Evolutionary conservation across 2,113 vertebrate species (phyloP), one percentile per base, ranked within the genome.

Genomic region (Crotalus tigris): DNA sequence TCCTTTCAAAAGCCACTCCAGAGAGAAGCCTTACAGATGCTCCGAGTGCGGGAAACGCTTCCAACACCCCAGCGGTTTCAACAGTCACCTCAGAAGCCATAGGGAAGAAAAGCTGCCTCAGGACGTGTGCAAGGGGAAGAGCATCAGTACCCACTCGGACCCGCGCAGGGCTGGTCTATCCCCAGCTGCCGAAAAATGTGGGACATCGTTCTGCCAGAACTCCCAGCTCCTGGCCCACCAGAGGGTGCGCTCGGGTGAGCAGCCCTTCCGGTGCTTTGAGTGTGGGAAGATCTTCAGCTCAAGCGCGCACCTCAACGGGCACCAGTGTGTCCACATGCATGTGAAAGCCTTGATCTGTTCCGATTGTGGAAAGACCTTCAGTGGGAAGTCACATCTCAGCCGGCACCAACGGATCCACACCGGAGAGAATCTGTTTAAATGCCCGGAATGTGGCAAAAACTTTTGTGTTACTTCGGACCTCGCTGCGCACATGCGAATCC

Each of bases 41-140:
- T 97, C 97, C 90, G 97, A 98, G 95, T 98, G 98, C 33, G 97
- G 97, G 92, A 98, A 98, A 96, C 96, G 97, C 92, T 98, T 98
- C 95, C 96, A 97, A 91, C 95, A 97, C 94, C 97, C 97, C 95
- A 88, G 58, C 7, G 49, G 59, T 7, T 90, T 90, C 59, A 17
- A 46, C 26, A 23, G 89, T 4, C 89, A 90, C 26, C 59, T 90
- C 59, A 64, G 59, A 11, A 85, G 39, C 39, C 90, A 91, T 8
- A 33, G 10, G 19, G 54, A 54, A 54, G 75, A 85, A 23, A 85
- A 85, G 75, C 90, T 55, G 1, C 49, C 49, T 3, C 21, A 85
- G n/a, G 58, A 54, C 33, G 2, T 85, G 5, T 29, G 39, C 23
- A 58, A 33, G 3, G 75, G 24, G 90, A 91, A 86, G 46, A 49